phyloP scores from a whole-genome alignment of 2,113 vertebrate genomes.

The Acanthochromis polyacanthus region DNA sequence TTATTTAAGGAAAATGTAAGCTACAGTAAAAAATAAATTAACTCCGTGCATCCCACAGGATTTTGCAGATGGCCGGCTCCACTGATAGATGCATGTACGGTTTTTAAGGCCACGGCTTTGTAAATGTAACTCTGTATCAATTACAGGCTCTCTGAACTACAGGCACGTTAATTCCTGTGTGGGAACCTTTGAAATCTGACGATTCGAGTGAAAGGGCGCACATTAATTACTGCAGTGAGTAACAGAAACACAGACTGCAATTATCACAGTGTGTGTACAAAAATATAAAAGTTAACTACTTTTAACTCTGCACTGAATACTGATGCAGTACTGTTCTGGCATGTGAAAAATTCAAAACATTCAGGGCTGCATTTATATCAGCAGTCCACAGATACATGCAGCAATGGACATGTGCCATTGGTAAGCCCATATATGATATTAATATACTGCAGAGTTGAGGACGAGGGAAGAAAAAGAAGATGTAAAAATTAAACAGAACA shows the following conservation, averaged over 20 bases:
- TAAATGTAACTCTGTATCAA: conserved; percentile 24
- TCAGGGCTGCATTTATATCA: too few species aligned
- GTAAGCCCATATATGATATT: not conserved
- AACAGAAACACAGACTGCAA: not conserved
- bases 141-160: conserved; percentile 15
- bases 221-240: conserved; percentile 1
- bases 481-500: not conserved
- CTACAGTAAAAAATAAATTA: not conserved
- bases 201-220: not conserved
- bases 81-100: not conserved
- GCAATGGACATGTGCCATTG: not conserved
- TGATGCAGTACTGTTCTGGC: too few species aligned
- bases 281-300: not conserved
- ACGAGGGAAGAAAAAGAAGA: not conserved
- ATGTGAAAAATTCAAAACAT: too few species aligned
- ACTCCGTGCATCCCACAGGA: not conserved
- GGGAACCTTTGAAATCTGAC: conserved; percentile 9
- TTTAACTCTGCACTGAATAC: too few species aligned
- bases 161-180: conserved; percentile 13
- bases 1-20: not conserved
- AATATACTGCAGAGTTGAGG: not conserved
- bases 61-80: not conserved
- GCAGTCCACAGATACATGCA: too few species aligned
- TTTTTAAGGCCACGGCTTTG: not conserved
- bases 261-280: not conserved